A percentile compares a stretch with the other conserved stretches of the same genome.
Evolutionary conservation across 92 coral and sea anemone genomes (phyloP).

Genomic region (Phenganax subtilis): DNA sequence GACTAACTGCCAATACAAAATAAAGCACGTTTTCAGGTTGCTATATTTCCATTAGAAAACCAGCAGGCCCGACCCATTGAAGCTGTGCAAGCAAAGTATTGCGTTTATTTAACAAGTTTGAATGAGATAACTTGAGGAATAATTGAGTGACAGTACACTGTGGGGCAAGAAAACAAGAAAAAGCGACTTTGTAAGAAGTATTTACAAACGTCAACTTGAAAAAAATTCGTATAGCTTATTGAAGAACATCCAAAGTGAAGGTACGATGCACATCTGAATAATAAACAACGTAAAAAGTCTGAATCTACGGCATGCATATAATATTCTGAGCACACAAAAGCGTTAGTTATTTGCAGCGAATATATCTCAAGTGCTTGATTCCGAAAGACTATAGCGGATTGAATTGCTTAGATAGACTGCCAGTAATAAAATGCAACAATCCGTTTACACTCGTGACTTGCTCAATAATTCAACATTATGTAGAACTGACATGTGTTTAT

Average conservation of each 20-base stretch:
- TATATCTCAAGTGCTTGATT: no score
- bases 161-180: not conserved
- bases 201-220: not conserved
- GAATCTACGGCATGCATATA: no score
- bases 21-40: not conserved
- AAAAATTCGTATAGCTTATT: not conserved
- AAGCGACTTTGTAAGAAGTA: not conserved
- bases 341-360: no score
- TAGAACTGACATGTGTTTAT: no score
- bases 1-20: not conserved
- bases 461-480: no score
- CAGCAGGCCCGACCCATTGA: not conserved
- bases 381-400: no score
- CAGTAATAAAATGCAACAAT: no score
- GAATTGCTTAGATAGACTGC: no score
- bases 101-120: not conserved
- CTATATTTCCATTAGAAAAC: conserved; percentile 8
- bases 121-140: not conserved
- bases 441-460: no score
- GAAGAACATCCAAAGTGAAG: not conserved
- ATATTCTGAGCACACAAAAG: no score
- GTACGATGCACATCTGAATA: not conserved
- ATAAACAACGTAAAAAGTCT: no score
- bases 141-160: not conserved
- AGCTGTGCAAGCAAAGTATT: not conserved